These are phyloP conservation scores for Triplophysa bombifrons DNA, from an alignment of 2,797 vertebrate genomes.

Conservation along the genomic window DNA sequence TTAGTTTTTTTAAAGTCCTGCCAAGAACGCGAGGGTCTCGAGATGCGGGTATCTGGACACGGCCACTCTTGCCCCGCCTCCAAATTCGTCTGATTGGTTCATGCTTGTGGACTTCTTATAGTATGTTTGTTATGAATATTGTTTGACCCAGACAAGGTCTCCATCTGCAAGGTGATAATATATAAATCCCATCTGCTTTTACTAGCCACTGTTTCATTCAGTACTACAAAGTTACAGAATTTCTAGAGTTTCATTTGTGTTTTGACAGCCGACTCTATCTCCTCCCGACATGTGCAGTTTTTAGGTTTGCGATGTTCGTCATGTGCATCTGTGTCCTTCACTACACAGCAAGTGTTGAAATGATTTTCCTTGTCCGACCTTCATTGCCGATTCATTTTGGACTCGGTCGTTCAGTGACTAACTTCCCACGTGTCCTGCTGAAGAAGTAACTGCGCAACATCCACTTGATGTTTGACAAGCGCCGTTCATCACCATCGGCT, in stretches of 20 bases:
- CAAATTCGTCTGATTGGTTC: too few species aligned
- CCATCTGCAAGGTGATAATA: constrained; percentile 59
- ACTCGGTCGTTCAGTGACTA: constrained; percentile 11
- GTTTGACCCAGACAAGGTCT: too few species aligned
- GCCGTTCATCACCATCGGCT: constrained; percentile 5
- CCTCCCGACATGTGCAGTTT: not conserved
- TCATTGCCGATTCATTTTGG: constrained; percentile 51
- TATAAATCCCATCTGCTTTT: constrained; percentile 60
- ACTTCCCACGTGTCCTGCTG: constrained; percentile 25
- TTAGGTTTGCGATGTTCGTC: not conserved
- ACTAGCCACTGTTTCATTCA: constrained; percentile 62
- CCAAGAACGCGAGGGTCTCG: too few species aligned
- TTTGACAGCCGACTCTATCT: constrained; percentile 40
- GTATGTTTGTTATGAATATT: too few species aligned
- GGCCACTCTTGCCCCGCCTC: too few species aligned
- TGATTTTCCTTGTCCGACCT: constrained; percentile 64
- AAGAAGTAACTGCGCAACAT: constrained; percentile 36
- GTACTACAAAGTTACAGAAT: constrained; percentile 48
- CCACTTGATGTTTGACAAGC: constrained; percentile 38
- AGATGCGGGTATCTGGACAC: too few species aligned
- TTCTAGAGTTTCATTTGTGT: constrained; percentile 24
- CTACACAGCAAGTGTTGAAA: constrained; percentile 49
- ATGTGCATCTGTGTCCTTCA: not conserved
- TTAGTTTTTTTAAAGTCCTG: too few species aligned
- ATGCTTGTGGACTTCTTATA: too few species aligned